Evolutionary conservation across 2,888 invertebrate genomes (phyloP).

Genomic region (Metallyticus violacea): DNA sequence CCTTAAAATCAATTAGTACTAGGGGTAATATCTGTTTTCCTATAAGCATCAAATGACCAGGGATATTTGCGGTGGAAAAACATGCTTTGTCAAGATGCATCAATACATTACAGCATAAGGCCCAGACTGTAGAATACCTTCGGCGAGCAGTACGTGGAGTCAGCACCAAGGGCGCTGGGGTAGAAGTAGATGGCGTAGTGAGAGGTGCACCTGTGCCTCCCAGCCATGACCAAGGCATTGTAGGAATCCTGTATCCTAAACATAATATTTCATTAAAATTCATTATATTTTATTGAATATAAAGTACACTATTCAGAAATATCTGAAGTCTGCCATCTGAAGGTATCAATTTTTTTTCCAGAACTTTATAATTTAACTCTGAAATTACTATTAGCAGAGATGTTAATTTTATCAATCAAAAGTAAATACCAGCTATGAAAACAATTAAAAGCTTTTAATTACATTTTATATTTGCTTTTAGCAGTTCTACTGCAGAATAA

Average conservation of each 20-base stretch:
- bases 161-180: constrained; percentile 60
- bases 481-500: neutral
- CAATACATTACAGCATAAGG: neutral
- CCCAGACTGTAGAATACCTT: constrained; percentile 54
- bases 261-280: constrained; percentile 28
- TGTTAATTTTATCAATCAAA: too few species aligned
- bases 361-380: neutral
- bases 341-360: neutral
- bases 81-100: neutral
- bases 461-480: neutral
- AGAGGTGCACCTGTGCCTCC: constrained; percentile 51
- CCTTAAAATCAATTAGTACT: neutral
- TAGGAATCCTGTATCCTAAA: constrained; percentile 71
- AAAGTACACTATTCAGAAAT: neutral
- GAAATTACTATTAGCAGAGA: neutral
- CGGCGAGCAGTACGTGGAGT: constrained; percentile 69
- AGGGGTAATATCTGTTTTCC: neutral
- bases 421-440: neutral
- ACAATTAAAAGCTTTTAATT: too few species aligned
- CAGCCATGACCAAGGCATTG: constrained; percentile 73
- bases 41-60: neutral
- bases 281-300: constrained; percentile 23
- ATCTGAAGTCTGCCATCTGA: neutral
- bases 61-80: neutral
- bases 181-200: constrained; percentile 55